Conservation (phyloP, 2,888 invertebrate genomes). For the Thereva unica region DNA sequence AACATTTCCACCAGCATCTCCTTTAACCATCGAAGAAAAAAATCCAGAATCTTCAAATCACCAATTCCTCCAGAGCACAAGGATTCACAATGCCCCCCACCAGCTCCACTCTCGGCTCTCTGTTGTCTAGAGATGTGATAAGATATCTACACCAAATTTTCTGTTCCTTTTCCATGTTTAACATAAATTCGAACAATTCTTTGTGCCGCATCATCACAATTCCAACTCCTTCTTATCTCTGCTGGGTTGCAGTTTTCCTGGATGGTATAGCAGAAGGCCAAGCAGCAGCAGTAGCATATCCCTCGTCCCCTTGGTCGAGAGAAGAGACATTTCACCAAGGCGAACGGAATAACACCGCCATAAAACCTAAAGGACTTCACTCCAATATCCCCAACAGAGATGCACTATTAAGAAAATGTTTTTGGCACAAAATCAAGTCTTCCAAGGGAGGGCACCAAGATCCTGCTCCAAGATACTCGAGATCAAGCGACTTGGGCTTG, state of each 20-base stretch:
- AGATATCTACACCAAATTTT: too few species aligned
- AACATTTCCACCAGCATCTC: too few species aligned
- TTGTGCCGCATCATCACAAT: neutral
- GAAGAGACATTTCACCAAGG: too few species aligned
- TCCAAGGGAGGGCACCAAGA: neutral
- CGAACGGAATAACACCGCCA: neutral
- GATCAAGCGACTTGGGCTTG: constrained; percentile 14
- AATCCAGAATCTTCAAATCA: too few species aligned
- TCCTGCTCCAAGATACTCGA: constrained; percentile 5
- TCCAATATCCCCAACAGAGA: neutral
- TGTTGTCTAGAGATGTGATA: too few species aligned
- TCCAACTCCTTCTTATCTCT: neutral
- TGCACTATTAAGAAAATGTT: neutral
- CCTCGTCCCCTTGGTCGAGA: too few species aligned
- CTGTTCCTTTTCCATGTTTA: neutral
- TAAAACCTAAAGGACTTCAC: neutral
- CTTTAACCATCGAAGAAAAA: too few species aligned
- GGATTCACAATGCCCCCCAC: too few species aligned
- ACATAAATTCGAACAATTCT: neutral
- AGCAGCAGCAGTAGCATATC: too few species aligned
- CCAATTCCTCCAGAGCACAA: too few species aligned
- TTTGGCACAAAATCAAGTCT: constrained; percentile 21
- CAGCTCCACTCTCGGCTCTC: too few species aligned
- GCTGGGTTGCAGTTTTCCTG: neutral
- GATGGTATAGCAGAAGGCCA: too few species aligned